phyloP scores from a whole-genome alignment of 37 sponge, comb jelly and placozoan genomes.

The Halisarca cf. caerulea region DNA sequence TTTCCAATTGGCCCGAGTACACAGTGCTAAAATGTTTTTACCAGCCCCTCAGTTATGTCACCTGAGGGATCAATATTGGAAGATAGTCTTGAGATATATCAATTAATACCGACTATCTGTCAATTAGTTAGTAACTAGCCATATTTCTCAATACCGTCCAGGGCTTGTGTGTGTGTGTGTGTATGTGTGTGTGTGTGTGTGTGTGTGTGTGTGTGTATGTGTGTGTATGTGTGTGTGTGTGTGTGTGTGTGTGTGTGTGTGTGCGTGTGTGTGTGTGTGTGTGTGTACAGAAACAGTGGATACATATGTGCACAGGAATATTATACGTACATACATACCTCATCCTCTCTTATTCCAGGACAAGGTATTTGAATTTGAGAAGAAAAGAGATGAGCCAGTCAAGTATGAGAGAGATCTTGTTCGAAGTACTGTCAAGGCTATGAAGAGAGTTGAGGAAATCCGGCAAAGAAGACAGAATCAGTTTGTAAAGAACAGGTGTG shows the following conservation, averaged over 20 bases:
- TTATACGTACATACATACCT: background rate
- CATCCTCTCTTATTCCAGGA: conserved; percentile 58
- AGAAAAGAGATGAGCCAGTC: conserved; percentile 82
- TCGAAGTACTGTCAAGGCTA: conserved; percentile 78
- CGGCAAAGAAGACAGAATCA: conserved; percentile 79
- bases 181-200: conserved; percentile 12
- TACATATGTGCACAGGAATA: too few relatives aligned
- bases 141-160: too few relatives aligned
- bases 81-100: too few relatives aligned
- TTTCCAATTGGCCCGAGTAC: too few relatives aligned
- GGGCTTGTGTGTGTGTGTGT: conserved; percentile 17
- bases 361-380: conserved; percentile 93
- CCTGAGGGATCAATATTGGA: too few relatives aligned
- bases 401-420: conserved; percentile 92
- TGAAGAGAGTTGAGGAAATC: conserved; percentile 90
- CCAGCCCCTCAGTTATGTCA: too few relatives aligned
- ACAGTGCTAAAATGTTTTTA: too few relatives aligned
- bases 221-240: conserved; percentile 17
- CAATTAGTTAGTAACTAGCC: too few relatives aligned
- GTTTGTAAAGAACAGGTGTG: conserved; percentile 92
- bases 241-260: background rate
- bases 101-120: too few relatives aligned
- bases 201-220: conserved; percentile 30
- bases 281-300: too few relatives aligned
- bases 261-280: too few relatives aligned